These are phyloP conservation scores for Aricia artaxerxes DNA, from an alignment of 2,888 invertebrate species.

Conservation along the genomic window DNA sequence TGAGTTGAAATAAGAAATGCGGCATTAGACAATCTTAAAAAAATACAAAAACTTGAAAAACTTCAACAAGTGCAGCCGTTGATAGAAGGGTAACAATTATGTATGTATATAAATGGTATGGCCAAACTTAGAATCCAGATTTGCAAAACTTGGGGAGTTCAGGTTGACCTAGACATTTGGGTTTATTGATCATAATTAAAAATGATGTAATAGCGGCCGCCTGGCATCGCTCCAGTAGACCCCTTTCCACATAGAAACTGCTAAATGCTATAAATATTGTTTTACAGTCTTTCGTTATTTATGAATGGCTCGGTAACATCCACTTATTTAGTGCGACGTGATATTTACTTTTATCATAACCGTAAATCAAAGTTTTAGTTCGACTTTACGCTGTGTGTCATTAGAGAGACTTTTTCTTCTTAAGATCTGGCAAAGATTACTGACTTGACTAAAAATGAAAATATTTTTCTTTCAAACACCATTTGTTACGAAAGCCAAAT, in stretches of 20 bases:
- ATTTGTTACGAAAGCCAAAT: background rate
- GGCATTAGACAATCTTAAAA: background rate
- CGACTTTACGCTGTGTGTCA: background rate
- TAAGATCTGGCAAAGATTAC: background rate
- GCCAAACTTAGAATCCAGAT: background rate
- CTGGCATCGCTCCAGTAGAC: conserved; percentile 22
- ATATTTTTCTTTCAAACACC: background rate
- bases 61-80: background rate
- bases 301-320: background rate
- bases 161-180: background rate
- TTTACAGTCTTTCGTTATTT: conserved; percentile 14
- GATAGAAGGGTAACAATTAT: background rate
- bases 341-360: background rate
- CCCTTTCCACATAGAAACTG: conserved; percentile 29
- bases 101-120: too few relatives aligned
- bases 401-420: background rate
- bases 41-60: background rate
- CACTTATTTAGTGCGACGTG: background rate
- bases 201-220: conserved; percentile 18
- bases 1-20: background rate
- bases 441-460: background rate
- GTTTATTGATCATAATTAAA: conserved; percentile 29
- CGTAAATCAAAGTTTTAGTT: background rate
- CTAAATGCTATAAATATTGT: conserved; percentile 29
- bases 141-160: background rate